These are phyloP conservation scores for Akabosia matsudoensis DNA, from an alignment of 1,140 invertebrate genomes.

Conservation along the genomic window DNA sequence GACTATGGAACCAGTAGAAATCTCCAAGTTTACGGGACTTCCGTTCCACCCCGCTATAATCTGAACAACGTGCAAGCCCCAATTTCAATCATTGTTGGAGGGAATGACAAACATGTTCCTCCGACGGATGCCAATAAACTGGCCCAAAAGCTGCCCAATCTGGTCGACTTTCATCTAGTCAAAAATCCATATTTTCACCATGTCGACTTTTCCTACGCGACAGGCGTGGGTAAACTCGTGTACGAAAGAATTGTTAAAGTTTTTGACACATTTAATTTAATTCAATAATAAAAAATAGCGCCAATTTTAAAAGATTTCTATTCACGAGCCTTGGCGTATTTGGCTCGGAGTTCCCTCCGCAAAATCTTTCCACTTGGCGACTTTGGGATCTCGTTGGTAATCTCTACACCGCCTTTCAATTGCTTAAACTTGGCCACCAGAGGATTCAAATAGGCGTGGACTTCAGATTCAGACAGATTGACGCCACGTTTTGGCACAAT, in stretches of 20 bases:
- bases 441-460: conserved; percentile 60
- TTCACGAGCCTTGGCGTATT: no score
- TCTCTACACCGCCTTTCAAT: conserved; percentile 56
- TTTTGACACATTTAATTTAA: background rate
- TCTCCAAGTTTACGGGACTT: conserved; percentile 46
- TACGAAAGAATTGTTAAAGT: conserved; percentile 51
- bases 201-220: conserved; percentile 66
- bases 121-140: conserved; percentile 56
- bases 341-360: conserved; percentile 30
- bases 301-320: no score
- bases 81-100: conserved; percentile 51
- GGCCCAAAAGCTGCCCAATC: conserved; percentile 53
- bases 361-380: conserved; percentile 36
- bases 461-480: conserved; percentile 58
- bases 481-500: conserved; percentile 56
- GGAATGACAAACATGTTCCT: conserved; percentile 53
- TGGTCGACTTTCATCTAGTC: conserved; percentile 55
- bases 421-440: conserved; percentile 64
- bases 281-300: background rate
- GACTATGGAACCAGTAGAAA: conserved; percentile 49
- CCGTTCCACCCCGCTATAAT: conserved; percentile 52
- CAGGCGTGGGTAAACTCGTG: conserved; percentile 61
- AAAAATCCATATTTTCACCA: conserved; percentile 65
- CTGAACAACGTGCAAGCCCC: conserved; percentile 50
- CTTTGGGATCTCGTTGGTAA: conserved; percentile 32